Conservation (phyloP, 1,140 invertebrate species). For the Drosophila jambulina region DNA sequence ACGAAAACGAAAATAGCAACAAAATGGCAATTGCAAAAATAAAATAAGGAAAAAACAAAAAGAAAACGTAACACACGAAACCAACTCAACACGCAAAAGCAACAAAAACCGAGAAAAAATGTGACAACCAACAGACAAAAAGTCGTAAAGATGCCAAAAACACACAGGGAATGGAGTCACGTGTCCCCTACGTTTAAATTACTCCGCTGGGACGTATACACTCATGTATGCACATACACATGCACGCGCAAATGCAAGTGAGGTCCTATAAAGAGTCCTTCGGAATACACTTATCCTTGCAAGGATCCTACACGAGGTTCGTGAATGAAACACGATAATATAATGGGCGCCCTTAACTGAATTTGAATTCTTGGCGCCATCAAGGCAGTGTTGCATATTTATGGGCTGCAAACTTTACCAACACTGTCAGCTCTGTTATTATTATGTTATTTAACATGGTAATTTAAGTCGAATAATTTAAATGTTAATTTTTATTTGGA, state of each 20-base stretch:
- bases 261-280: not conserved
- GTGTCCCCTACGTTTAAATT: conserved; percentile 52
- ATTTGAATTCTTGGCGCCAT: conserved; percentile 26
- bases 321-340: conserved; percentile 23
- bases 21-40: conserved; percentile 25
- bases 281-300: conserved; percentile 22
- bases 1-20: conserved; percentile 7
- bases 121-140: conserved; percentile 55
- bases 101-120: conserved; percentile 52
- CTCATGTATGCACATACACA: conserved; percentile 14
- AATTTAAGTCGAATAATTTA: not conserved
- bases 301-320: conserved; percentile 2
- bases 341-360: conserved; percentile 19
- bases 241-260: conserved; percentile 10
- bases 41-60: conserved; percentile 8
- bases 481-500: too few species aligned
- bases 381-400: not conserved
- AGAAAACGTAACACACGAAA: conserved; percentile 10
- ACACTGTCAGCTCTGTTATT: conserved; percentile 12
- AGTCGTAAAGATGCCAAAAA: conserved; percentile 53
- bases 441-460: not conserved
- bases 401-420: not conserved
- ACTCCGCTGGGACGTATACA: conserved; percentile 42
- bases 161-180: conserved; percentile 70
- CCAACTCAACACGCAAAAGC: conserved; percentile 34